These are phyloP conservation scores for Scaptomyza hsui DNA, from an alignment of 1,140 invertebrate genomes.

Conservation along the genomic window DNA sequence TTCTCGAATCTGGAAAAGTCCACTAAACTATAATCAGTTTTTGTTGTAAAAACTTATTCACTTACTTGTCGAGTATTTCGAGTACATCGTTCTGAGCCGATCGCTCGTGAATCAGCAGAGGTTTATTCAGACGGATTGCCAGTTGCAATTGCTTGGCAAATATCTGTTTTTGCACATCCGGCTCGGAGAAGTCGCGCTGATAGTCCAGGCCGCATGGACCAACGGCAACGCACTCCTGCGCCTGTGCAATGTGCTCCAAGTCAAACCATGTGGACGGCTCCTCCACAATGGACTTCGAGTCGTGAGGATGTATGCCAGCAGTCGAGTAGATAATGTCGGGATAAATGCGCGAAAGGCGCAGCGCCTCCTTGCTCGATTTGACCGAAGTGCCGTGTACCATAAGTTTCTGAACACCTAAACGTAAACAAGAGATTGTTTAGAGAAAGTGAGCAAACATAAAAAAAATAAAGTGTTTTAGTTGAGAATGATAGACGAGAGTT, in stretches of 20 bases:
- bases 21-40: neutral
- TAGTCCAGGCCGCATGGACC: constrained; percentile 98
- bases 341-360: constrained; percentile 93
- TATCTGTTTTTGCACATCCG: constrained; percentile 92
- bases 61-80: constrained; percentile 85
- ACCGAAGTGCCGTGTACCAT: constrained; percentile 96
- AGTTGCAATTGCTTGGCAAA: constrained; percentile 95
- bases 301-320: constrained; percentile 97
- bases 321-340: constrained; percentile 96
- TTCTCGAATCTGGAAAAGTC: constrained; percentile 84
- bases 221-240: constrained; percentile 95
- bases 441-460: constrained; percentile 45
- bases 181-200: constrained; percentile 96
- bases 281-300: constrained; percentile 96
- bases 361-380: constrained; percentile 94
- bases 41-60: neutral
- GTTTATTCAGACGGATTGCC: constrained; percentile 93
- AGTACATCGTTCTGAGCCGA: constrained; percentile 94
- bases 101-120: constrained; percentile 96
- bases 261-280: constrained; percentile 89
- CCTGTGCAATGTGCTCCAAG: constrained; percentile 89
- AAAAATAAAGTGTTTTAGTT: neutral
- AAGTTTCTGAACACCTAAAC: constrained; percentile 95
- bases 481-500: too few species aligned
- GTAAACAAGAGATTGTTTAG: constrained; percentile 25